Percentiles rank a stretch among this genome's conserved stretches.
Evolutionary conservation across 2,113 vertebrate species (phyloP).

Genomic region (Plecotus auritus): DNA sequence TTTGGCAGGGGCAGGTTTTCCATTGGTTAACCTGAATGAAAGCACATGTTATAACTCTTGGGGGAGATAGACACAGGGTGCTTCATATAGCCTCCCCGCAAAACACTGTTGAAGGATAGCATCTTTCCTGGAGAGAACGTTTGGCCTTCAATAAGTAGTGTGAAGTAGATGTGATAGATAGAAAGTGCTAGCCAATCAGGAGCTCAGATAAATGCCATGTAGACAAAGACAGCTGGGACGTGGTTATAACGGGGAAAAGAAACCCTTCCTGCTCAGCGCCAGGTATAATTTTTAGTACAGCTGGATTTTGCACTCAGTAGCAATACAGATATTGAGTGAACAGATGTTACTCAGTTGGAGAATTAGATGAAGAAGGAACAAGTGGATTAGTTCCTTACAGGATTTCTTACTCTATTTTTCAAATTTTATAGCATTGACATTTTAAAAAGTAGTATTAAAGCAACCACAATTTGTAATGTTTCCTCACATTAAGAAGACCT

Average conservation of each 20-base stretch:
- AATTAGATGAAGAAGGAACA: background rate
- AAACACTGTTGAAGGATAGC: background rate
- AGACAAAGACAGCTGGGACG: background rate
- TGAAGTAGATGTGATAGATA: background rate
- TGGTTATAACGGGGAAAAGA: background rate
- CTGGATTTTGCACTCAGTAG: background rate
- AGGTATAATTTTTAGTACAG: background rate
- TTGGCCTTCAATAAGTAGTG: background rate
- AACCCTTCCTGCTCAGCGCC: background rate
- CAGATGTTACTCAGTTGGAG: background rate
- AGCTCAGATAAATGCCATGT: background rate
- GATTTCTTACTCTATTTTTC: background rate
- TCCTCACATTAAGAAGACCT: conserved; percentile 24
- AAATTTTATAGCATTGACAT: background rate
- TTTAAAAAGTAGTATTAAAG: background rate
- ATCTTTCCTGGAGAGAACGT: background rate
- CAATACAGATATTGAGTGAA: background rate
- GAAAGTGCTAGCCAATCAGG: background rate
- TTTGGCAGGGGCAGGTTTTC: background rate
- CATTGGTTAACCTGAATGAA: background rate
- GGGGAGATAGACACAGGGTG: background rate
- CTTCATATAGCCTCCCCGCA: background rate
- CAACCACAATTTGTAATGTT: background rate
- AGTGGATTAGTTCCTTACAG: background rate
- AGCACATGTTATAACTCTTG: background rate